Base-by-base conservation (phyloP, 1,140 invertebrate species). In the Papilio glaucus region DNA sequence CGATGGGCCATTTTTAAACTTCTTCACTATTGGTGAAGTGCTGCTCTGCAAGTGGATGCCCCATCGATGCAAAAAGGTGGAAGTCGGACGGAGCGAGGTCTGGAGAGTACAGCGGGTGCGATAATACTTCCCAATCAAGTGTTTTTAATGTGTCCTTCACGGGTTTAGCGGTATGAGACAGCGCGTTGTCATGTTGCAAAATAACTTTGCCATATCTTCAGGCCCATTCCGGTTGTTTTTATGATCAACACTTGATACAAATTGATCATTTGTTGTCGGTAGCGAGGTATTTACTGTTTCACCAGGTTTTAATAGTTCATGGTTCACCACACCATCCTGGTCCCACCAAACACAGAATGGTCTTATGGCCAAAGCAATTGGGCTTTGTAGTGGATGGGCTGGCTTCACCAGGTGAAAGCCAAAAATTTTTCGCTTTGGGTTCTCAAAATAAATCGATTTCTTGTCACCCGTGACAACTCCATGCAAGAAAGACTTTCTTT, bases 341-440 rank as follows among this genome's bases (percentile, higher is more conserved):
- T 63, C 61, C 8, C 61, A 63, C 33, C 61, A 63, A 38, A 24
- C 45, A 63, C n/a, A 63, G 37, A 33, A 63, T 21, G 5, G 37
- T 39, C 33, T 63, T 37, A 6, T 18, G 13, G 12, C n/a, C 61
- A 4, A 10, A 10, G 10, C 6, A 5, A 21, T 39, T 15, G 9
- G 61, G 61, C 15, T 38, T 39, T 18, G 9, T 8, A 8, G 9
- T 24, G 8, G 18, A 21, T 24, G 15, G 8, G 8, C 15, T 8
- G 10, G 45, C 7, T 18, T 53, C 7, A 4, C 45, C 45, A 1
- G 18, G 45, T 8, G 15, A 21, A 21, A 10, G 6, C 45, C 45
- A 53, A 2, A 18, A 53, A 21, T 39, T 38, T 39, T 63, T 18
- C 8, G 9, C n/a, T 63, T 39, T 37, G 37, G 15, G 10, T 63